Percentiles rank a stretch among this genome's conserved stretches.
These are phyloP conservation scores for Melanerpes aurifrons DNA, from an alignment of 2,113 vertebrate species.

Conservation along the genomic window DNA sequence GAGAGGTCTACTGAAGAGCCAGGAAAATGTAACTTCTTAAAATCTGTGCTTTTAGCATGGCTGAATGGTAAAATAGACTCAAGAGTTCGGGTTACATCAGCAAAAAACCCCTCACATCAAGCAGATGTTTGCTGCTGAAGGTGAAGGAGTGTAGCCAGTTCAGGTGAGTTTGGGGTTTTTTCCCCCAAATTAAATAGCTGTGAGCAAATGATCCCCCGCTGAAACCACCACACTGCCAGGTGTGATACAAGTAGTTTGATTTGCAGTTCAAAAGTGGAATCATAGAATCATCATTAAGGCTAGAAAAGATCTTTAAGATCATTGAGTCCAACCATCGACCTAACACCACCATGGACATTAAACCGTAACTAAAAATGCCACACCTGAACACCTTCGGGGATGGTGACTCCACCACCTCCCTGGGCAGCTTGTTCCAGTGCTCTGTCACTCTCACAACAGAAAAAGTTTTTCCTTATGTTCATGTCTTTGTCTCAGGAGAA, in stretches of 20 bases:
- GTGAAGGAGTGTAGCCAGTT: background rate
- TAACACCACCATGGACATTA: no score
- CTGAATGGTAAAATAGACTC: background rate
- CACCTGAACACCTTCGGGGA: no score
- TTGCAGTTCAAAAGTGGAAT: background rate
- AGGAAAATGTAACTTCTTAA: background rate
- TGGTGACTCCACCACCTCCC: no score
- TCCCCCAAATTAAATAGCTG: background rate
- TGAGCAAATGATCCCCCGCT: background rate
- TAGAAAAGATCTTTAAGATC: no score
- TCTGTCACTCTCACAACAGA: no score
- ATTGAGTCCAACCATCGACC: no score
- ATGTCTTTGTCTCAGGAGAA: background rate
- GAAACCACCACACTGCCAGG: background rate
- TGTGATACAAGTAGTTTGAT: background rate
- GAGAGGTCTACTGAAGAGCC: background rate
- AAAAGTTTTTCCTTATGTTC: no score
- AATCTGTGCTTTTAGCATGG: background rate
- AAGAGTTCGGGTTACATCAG: accelerated
- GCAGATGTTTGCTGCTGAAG: background rate
- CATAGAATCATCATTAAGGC: background rate
- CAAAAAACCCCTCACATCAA: background rate
- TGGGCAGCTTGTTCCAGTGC: no score
- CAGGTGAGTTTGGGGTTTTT: background rate
- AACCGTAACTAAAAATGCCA: no score